Conservation (phyloP, 2,888 invertebrate genomes). For the Tetragnatha montana region DNA sequence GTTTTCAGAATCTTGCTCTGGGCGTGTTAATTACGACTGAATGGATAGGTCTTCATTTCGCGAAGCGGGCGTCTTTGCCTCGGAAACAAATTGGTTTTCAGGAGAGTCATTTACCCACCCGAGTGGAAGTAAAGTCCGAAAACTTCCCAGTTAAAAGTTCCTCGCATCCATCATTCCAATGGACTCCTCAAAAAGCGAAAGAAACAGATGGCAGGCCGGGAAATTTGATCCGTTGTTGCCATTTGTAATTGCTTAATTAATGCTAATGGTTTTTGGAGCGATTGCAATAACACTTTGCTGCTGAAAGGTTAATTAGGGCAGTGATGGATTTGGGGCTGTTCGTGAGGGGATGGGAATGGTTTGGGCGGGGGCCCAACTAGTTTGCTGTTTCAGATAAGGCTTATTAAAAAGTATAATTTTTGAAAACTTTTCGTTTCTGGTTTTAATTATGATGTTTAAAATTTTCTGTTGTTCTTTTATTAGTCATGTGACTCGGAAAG, state of each 20-base stretch:
- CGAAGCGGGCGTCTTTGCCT: not conserved
- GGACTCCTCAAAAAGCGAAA: not conserved
- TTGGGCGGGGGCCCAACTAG: not conserved
- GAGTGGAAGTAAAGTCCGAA: not conserved
- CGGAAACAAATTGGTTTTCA: not conserved
- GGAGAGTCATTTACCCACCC: not conserved
- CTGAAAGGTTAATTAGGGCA: not conserved
- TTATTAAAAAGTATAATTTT: too few species aligned
- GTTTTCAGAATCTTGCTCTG: not conserved
- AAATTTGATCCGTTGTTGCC: not conserved
- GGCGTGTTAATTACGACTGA: slow-evolving; percentile 37
- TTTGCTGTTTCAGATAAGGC: too few species aligned
- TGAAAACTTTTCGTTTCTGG: too few species aligned
- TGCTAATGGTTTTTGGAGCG: slow-evolving; percentile 10
- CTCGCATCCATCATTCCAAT: not conserved
- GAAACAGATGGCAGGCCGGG: not conserved
- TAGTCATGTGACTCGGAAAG: too few species aligned
- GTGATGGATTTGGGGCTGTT: not conserved
- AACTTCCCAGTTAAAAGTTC: not conserved
- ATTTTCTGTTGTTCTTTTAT: too few species aligned
- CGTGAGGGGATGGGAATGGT: not conserved
- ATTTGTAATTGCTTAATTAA: slow-evolving; percentile 16
- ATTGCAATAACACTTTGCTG: not conserved
- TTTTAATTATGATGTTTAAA: too few species aligned
- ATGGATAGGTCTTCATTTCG: not conserved